phyloP scores from a whole-genome alignment of 2,888 invertebrate genomes.

The Ormia ochracea region DNA sequence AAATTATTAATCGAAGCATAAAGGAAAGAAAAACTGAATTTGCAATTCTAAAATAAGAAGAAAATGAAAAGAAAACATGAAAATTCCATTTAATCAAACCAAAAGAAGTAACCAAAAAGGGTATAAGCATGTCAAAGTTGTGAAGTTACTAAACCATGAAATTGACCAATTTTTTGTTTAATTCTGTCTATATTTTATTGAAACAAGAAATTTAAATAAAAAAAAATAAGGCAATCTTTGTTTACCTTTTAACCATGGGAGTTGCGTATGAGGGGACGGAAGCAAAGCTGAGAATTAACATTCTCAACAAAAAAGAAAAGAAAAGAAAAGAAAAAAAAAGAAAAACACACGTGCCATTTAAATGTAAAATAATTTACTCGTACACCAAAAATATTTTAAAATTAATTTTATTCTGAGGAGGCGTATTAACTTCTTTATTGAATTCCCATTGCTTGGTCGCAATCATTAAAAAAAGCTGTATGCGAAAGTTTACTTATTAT shows the following conservation, averaged over 20 bases:
- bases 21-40: conserved; percentile 44
- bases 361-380: background rate
- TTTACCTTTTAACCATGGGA: conserved; percentile 6
- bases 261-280: background rate
- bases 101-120: conserved; percentile 40
- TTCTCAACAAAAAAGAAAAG: conserved; percentile 35
- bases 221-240: conserved; percentile 33
- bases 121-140: conserved; percentile 29
- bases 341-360: conserved; percentile 53
- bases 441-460: background rate
- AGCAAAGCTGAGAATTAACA: conserved; percentile 27
- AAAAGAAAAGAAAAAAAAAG: too few species aligned
- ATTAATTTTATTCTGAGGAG: background rate
- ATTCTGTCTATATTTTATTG: conserved; percentile 9
- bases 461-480: too few species aligned
- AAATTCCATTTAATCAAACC: conserved; percentile 70
- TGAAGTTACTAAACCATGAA: conserved; percentile 69
- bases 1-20: conserved; percentile 50
- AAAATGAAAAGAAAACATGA: conserved; percentile 75
- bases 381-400: background rate
- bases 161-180: conserved; percentile 69
- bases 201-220: conserved; percentile 32
- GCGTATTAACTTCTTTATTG: background rate
- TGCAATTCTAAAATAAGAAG: conserved; percentile 57
- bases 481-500: too few species aligned